Evolutionary conservation across 2,113 vertebrate genomes (phyloP), one percentile per base, ranked within the genome.

Genomic region (Paradoxurus hermaphroditus): DNA sequence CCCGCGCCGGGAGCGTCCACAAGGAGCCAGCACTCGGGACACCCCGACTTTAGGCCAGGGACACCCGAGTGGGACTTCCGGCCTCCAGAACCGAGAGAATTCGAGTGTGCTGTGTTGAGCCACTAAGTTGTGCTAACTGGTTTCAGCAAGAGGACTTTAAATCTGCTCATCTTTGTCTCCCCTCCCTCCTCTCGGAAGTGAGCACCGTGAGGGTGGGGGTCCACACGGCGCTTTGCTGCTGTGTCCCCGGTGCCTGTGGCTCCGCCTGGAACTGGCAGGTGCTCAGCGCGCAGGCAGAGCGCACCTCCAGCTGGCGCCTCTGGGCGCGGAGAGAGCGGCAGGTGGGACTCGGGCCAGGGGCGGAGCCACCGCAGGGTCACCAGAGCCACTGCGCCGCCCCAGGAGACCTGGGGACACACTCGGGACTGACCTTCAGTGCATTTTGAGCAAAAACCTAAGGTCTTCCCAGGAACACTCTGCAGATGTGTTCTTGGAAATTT

Each of bases 261-360:
- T 27, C n/a, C 0, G 12, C 79, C 79, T 14, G 51, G 46, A 25
- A 14, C 78, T 25, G 0, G 4, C 4, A 15, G 63, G 29, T 15
- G 29, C 65, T 14, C 65, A n/a, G 65, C n/a, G 65, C n/a, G 65
- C 15, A 14, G 51, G 4, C 15, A 53, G 51, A 53, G 16, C 51
- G 51, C n/a, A n/a, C 49, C 49, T 2, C 49, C 7, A 49, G 49
- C 49, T 9, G 44, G 44, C 13, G 13, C 49, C 49, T 51, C 49
- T 3, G 29, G 72, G 15, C 0, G 6, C 0, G 13, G 14, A 0
- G 27, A 77, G 46, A 41, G 63, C 2, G 4, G 1, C 2, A 72
- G 21, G 21, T n/a, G n/a, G n/a, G n/a, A n/a, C 36, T 27, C 39
- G 3, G 72, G 1, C 41, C 23, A 14, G 1, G 41, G 72, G 25